Conservation (phyloP, 2,888 invertebrate genomes). For the Rapana venosa region DNA sequence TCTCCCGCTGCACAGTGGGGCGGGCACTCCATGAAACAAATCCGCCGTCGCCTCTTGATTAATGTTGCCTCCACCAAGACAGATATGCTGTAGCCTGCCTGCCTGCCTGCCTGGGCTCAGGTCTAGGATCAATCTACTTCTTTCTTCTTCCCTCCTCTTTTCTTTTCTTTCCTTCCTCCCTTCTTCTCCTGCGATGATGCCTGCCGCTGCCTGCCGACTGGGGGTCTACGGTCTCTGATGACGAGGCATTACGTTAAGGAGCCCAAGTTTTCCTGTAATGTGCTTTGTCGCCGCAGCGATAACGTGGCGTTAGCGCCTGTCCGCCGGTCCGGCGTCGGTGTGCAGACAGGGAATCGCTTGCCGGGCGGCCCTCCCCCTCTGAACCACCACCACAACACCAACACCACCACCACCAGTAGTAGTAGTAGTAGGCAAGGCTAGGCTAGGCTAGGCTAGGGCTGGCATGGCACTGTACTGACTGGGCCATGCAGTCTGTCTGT, state of each 20-base stretch:
- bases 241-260: background rate
- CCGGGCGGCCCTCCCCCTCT: background rate
- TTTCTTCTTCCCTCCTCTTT: background rate
- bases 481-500: too few relatives aligned
- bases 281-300: constrained; percentile 13
- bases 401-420: background rate
- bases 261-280: constrained; percentile 1
- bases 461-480: too few relatives aligned
- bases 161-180: background rate
- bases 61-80: background rate
- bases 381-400: background rate
- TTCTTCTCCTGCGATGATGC: background rate
- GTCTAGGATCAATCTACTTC: background rate
- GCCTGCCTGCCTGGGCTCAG: background rate
- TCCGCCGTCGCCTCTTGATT: background rate
- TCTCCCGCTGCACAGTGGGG: background rate
- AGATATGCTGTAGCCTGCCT: background rate
- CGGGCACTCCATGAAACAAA: too few relatives aligned
- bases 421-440: too few relatives aligned
- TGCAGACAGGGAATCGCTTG: background rate
- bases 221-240: constrained; percentile 1
- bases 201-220: background rate
- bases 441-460: too few relatives aligned
- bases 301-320: background rate
- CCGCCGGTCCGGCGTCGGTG: constrained; percentile 14